These are phyloP conservation scores for Aplidium turbinatum DNA, from an alignment of 23 tunicate genomes.

Conservation along the genomic window DNA sequence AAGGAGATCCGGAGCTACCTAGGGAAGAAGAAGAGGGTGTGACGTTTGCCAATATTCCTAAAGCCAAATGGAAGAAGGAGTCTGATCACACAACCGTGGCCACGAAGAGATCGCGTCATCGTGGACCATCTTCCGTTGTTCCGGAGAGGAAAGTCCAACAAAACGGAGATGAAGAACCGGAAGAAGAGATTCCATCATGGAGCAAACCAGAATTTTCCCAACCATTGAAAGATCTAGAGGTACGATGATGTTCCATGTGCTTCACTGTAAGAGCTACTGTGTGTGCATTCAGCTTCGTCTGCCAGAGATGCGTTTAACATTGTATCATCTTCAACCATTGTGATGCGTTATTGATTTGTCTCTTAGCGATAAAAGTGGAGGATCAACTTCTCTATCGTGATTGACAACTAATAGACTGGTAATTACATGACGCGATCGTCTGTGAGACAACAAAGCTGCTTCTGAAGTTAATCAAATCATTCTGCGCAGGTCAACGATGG, in stretches of 20 bases:
- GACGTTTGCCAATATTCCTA: slow-evolving; percentile 39
- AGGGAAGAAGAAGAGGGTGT: slow-evolving; percentile 10
- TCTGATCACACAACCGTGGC: slow-evolving; percentile 77
- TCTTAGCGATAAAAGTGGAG: too few species aligned
- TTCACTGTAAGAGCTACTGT: too few species aligned
- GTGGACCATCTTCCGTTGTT: slow-evolving; percentile 25
- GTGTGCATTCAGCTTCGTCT: too few species aligned
- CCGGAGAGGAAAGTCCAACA: slow-evolving; percentile 32
- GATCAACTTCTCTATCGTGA: too few species aligned
- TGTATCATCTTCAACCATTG: too few species aligned
- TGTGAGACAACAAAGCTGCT: too few species aligned
- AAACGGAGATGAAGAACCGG: slow-evolving; percentile 23
- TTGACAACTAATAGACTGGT: too few species aligned
- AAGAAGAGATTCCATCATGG: slow-evolving; percentile 15
- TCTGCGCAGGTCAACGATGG: slow-evolving; percentile 55
- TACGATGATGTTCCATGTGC: slow-evolving; percentile 9
- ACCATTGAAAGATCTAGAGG: slow-evolving; percentile 44
- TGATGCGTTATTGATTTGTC: too few species aligned
- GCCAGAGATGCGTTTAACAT: too few species aligned
- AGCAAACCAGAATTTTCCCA: slow-evolving; percentile 50
- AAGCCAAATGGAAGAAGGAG: slow-evolving; percentile 68
- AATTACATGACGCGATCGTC: too few species aligned
- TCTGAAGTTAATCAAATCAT: too few species aligned
- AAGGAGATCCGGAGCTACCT: not conserved
- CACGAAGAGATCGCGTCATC: slow-evolving; percentile 56